Evolutionary conservation across 30 jellyfish, hydroid and myxozoan genomes (phyloP), one percentile per base, ranked within the genome.

Genomic region (Hydractinia echinata): DNA sequence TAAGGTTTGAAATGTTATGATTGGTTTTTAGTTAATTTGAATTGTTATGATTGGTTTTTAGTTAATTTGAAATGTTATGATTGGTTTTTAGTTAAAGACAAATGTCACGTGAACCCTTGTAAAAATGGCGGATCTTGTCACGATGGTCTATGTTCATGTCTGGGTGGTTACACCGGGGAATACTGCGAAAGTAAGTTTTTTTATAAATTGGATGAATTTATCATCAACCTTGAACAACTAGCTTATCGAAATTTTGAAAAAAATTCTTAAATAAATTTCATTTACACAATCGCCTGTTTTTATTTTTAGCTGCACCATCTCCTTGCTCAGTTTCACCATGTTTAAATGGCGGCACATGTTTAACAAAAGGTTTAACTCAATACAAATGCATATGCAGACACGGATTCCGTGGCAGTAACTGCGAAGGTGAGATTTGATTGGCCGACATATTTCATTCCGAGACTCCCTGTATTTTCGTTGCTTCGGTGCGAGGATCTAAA

Each of bases 301-400:
- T 39, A n/a, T 9, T 51, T 53, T 11, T 54, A 91, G 97, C 87
- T 2, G 86, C 97, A 53, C 97, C 97, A 30, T 91, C 97, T 16
- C 97, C 97, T 8, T 91, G 97, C 81, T 86, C 97, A 6, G 93
- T 91, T 60, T 66, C 97, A 16, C 97, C 97, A 4, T 91, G 97
- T 72, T 85, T 91, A 48, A 91, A 91, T 66, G 97, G 95, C 39
- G 97, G 97, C 18, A 84, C 97, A 20, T 91, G 97, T 68, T 70
- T 91, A 85, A 88, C 91, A 54, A 91, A 81, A 71, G 86, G 91
- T 16, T 76, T 91, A 55, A 80, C 96, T 6, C 85, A 79, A 73
- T 91, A 91, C 83, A 72, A 88, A 70, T 91, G 97, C 64, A 88
- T 91, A 18, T 91, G 97, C 69, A 86, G 97, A 10, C 97, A 91